Conservation (phyloP, 2,797 vertebrate species). For the Ispidina picta region DNA sequence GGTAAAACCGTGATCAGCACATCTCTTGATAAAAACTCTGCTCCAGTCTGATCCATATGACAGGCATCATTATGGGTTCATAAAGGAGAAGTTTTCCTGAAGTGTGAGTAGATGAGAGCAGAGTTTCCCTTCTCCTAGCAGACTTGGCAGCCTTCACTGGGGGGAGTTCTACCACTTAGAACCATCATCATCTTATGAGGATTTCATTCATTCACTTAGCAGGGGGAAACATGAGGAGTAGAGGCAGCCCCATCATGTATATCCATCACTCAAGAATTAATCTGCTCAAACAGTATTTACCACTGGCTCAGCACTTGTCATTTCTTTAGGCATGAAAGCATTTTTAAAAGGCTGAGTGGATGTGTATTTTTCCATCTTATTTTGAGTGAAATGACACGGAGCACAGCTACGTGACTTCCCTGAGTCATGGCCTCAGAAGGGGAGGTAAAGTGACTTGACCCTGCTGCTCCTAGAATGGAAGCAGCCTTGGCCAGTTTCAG, state of each 20-base stretch:
- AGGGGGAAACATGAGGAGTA: conserved; percentile 60
- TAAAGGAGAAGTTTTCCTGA: neutral
- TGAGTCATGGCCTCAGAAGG: neutral
- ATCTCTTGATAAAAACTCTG: neutral
- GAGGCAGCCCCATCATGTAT: conserved; percentile 69
- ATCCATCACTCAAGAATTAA: conserved; percentile 51
- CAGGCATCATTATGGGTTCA: neutral
- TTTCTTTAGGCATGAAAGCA: conserved; percentile 36
- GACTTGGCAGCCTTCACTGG: neutral
- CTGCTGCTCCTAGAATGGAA: neutral
- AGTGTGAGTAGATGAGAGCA: neutral
- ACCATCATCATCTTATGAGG: neutral
- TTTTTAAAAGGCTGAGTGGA: neutral
- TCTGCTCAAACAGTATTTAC: conserved; percentile 40
- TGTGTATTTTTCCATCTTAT: conserved; percentile 46
- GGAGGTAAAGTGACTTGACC: neutral
- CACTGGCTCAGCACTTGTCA: conserved; percentile 29
- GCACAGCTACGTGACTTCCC: neutral
- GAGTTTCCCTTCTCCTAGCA: neutral
- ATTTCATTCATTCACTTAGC: conserved; percentile 46
- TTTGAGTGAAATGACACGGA: neutral
- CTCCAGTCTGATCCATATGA: neutral
- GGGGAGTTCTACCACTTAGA: neutral
- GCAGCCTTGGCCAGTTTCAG: neutral
- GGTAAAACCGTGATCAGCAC: neutral